Evolutionary conservation across 2,797 vertebrate genomes (phyloP).

Genomic region (Cirrhinus molitorella): DNA sequence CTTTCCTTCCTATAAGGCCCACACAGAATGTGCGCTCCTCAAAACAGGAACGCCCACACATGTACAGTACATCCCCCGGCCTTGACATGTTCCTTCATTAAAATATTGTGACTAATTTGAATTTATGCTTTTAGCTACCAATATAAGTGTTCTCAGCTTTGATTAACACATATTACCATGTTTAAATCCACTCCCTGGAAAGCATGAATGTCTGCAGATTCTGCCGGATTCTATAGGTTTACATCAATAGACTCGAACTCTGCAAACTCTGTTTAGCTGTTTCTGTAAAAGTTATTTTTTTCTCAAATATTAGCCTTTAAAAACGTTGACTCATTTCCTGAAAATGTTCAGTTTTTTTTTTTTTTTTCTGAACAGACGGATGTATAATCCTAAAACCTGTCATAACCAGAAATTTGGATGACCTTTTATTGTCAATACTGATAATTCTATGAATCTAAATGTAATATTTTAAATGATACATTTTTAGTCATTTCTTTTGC

Average conservation of each 20-base stretch:
- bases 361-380: neutral
- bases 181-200: slow-evolving; percentile 9
- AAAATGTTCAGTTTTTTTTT: neutral
- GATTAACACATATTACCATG: neutral
- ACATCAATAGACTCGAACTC: neutral
- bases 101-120: slow-evolving; percentile 12
- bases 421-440: neutral
- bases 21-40: neutral
- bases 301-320: neutral
- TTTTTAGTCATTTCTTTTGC: too few relatives aligned
- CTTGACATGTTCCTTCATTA: slow-evolving; percentile 9
- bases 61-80: neutral
- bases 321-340: neutral
- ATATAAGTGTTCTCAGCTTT: neutral
- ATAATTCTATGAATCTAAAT: neutral
- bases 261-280: neutral
- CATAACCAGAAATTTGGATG: neutral
- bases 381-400: neutral
- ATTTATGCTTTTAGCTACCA: slow-evolving; percentile 13
- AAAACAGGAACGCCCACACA: neutral
- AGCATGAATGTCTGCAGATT: neutral
- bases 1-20: neutral
- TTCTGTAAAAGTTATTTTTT: neutral
- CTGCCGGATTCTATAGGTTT: neutral
- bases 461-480: neutral